These are phyloP conservation scores for Fregata magnificens DNA, from an alignment of 2,113 vertebrate genomes.

Conservation along the genomic window DNA sequence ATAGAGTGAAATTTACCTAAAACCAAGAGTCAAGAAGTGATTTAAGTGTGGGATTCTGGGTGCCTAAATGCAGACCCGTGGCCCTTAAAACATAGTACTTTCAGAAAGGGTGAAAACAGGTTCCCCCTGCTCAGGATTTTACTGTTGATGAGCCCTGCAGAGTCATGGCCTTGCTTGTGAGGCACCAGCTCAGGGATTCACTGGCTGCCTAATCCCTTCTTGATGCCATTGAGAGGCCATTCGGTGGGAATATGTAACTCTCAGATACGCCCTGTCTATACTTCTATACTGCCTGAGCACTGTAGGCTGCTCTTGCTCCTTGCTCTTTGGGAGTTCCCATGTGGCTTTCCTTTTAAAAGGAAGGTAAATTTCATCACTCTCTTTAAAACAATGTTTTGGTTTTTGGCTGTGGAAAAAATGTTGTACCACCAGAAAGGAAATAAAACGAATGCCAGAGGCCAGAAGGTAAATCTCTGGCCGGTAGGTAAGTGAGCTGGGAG, in stretches of 20 bases:
- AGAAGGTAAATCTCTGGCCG: background rate
- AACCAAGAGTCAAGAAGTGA: background rate
- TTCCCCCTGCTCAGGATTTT: background rate
- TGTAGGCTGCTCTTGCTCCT: background rate
- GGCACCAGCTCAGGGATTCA: accelerated
- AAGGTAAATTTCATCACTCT: background rate
- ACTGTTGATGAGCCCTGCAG: background rate
- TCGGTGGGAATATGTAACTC: accelerated
- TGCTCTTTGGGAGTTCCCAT: background rate
- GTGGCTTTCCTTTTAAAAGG: background rate
- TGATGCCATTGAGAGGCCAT: background rate
- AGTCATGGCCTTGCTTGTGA: background rate
- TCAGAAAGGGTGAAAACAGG: background rate
- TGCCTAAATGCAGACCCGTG: background rate
- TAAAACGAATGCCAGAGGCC: background rate
- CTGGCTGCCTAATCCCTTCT: background rate
- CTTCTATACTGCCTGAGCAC: background rate
- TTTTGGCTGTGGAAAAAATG: background rate
- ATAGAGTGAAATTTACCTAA: background rate
- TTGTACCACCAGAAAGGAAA: background rate
- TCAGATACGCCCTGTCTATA: background rate
- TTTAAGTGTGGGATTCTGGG: background rate
- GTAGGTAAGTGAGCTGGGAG: background rate
- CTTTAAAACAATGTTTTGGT: background rate
- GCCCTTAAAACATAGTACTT: background rate